phyloP scores from a whole-genome alignment of 2,113 vertebrate species.

The Vicugna pacos region DNA sequence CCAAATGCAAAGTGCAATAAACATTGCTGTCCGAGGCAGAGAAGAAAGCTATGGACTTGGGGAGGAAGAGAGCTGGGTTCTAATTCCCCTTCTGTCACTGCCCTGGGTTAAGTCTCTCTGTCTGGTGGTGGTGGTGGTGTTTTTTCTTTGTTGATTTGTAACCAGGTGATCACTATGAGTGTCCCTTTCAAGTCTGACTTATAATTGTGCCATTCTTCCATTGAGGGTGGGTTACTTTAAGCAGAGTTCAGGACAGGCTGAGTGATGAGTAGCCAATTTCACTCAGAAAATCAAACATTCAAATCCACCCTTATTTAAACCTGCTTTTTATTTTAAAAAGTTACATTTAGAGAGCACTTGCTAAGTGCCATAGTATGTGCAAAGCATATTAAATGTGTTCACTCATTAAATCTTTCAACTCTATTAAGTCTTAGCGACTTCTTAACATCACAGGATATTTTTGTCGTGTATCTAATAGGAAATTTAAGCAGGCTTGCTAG shows the following conservation, averaged over 20 bases:
- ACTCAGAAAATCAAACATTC: neutral
- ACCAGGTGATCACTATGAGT: neutral
- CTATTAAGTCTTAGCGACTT: slow-evolving; percentile 84
- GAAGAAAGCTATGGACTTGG: neutral
- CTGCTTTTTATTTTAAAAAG: neutral
- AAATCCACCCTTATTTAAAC: neutral
- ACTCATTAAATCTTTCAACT: slow-evolving; percentile 70
- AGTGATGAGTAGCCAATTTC: neutral
- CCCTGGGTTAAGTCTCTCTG: neutral
- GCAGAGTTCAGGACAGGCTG: neutral
- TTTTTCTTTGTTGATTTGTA: neutral
- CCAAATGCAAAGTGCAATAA: neutral
- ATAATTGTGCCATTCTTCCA: neutral
- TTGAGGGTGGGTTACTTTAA: neutral
- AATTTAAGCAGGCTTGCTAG: slow-evolving; percentile 92
- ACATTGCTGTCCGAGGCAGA: neutral
- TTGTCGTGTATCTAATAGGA: slow-evolving; percentile 93
- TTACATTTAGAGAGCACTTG: slow-evolving; percentile 21
- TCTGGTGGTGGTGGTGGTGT: neutral
- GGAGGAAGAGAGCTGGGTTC: neutral
- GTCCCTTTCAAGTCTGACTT: neutral
- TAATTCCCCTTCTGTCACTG: neutral
- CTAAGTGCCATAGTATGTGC: neutral
- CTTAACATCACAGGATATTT: slow-evolving; percentile 93
- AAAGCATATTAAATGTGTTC: slow-evolving; percentile 22